A percentile compares a stretch with the other conserved stretches of the same genome.
phyloP scores from a whole-genome alignment of 2,113 vertebrate genomes.

The Percopsis transmontana region DNA sequence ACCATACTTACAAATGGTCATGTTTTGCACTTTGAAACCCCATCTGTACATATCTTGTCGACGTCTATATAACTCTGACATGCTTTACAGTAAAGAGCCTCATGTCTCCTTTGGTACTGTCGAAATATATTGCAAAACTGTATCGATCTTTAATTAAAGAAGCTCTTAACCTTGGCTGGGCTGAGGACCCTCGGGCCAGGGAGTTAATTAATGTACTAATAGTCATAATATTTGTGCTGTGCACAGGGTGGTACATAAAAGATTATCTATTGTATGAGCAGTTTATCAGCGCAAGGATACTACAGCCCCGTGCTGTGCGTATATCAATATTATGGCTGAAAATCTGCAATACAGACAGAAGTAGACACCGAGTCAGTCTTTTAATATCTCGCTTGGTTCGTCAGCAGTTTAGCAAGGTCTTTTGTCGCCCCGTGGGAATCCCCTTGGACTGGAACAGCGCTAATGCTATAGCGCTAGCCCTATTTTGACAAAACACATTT shows the following conservation, averaged over 20 bases:
- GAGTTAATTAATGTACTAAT: slow-evolving; percentile 85
- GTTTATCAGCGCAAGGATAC: slow-evolving; percentile 81
- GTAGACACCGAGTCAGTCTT: slow-evolving; percentile 57
- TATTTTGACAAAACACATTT: too few species aligned
- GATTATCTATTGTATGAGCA: slow-evolving; percentile 83
- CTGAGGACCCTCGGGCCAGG: slow-evolving; percentile 73
- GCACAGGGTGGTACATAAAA: slow-evolving; percentile 83
- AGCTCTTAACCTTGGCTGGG: slow-evolving; percentile 82
- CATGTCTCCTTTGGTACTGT: slow-evolving; percentile 64
- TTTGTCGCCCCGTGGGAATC: slow-evolving; percentile 61
- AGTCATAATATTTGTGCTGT: slow-evolving; percentile 86
- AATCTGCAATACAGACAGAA: slow-evolving; percentile 75
- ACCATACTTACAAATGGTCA: slow-evolving; percentile 36
- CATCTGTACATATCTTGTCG: slow-evolving; percentile 39
- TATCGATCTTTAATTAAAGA: slow-evolving; percentile 87
- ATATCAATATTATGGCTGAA: slow-evolving; percentile 82
- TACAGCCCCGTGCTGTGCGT: slow-evolving; percentile 75
- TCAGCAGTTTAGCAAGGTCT: slow-evolving; percentile 70
- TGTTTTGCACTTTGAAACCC: slow-evolving; percentile 52
- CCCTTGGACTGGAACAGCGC: slow-evolving; percentile 58
- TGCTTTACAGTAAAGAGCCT: slow-evolving; percentile 61
- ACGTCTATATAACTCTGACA: slow-evolving; percentile 59
- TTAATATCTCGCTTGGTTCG: slow-evolving; percentile 68
- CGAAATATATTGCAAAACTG: slow-evolving; percentile 77
- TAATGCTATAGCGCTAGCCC: too few species aligned